A percentile compares a stretch with the other conserved stretches of the same genome.
phyloP scores from a whole-genome alignment of 2,113 vertebrate species.

The Toxotes chatareus region DNA sequence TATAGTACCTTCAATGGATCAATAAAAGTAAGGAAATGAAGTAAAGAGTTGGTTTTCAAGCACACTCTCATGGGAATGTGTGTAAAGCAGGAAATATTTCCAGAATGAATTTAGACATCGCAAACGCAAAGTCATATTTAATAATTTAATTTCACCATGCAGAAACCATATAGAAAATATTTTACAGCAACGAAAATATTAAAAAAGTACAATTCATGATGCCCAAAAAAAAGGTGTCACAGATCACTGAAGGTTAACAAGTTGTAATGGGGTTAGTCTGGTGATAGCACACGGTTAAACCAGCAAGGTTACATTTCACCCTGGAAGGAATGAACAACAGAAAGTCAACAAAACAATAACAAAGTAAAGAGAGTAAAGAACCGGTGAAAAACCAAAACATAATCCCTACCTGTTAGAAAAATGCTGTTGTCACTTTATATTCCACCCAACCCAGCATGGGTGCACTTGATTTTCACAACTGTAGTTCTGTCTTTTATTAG shows the following conservation, averaged over 20 bases:
- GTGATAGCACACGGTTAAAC: conserved; percentile 49
- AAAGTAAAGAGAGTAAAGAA: not conserved
- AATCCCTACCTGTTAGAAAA: conserved; percentile 33
- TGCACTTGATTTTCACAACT: not conserved
- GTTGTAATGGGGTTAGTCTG: conserved; percentile 37
- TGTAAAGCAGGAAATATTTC: not conserved
- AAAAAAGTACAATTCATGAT: conserved; percentile 47
- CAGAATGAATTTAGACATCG: not conserved
- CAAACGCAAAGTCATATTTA: conserved; percentile 56
- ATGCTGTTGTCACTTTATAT: conserved; percentile 24
- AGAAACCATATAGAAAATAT: conserved; percentile 74
- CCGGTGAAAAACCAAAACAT: conserved; percentile 21
- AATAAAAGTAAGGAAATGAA: not conserved
- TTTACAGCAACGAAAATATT: conserved; percentile 74
- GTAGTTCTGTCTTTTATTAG: not conserved
- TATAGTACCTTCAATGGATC: not conserved
- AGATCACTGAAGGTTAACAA: conserved; percentile 64
- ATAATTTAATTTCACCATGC: conserved; percentile 82
- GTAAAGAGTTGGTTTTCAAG: not conserved
- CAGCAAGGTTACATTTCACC: not conserved
- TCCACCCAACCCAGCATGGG: conserved; percentile 18
- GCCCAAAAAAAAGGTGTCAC: conserved; percentile 45
- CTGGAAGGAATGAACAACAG: conserved; percentile 4
- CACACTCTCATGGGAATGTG: no score
- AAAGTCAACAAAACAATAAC: conserved; percentile 14